Conservation (phyloP, 2,888 invertebrate species). For the Neoascia interrupta region DNA sequence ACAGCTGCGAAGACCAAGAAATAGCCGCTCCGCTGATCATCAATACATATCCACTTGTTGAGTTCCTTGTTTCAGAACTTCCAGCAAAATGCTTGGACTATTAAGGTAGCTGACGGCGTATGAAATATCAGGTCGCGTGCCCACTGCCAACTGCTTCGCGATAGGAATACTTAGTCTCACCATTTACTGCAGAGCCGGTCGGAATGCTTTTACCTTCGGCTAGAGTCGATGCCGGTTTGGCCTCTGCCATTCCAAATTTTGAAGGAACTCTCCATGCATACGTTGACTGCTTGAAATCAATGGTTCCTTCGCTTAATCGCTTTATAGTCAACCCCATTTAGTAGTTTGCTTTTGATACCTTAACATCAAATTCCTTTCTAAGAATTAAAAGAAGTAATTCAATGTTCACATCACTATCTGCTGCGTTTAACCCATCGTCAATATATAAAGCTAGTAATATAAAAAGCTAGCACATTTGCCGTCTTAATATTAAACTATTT, state of each 20-base stretch:
- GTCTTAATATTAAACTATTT: too few species aligned
- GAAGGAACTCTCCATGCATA: conserved; percentile 10
- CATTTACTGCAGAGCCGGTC: too few species aligned
- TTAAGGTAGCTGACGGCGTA: neutral
- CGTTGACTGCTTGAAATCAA: conserved; percentile 26
- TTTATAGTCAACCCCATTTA: conserved; percentile 42
- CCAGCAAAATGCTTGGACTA: conserved; percentile 48
- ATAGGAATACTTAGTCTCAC: too few species aligned
- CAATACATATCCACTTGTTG: conserved; percentile 69
- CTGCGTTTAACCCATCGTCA: conserved; percentile 27
- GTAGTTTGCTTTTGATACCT: conserved; percentile 30
- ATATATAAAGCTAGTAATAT: conserved; percentile 60
- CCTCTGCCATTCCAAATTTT: conserved; percentile 23
- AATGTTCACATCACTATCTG: conserved; percentile 32
- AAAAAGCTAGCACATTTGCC: too few species aligned
- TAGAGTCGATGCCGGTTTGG: conserved; percentile 15
- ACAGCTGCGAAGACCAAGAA: conserved; percentile 73
- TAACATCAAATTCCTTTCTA: conserved; percentile 33
- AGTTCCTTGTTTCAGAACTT: conserved; percentile 51
- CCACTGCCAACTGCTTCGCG: conserved; percentile 5
- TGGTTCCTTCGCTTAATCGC: conserved; percentile 14
- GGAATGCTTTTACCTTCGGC: too few species aligned
- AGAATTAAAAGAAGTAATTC: neutral
- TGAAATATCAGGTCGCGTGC: conserved; percentile 11
- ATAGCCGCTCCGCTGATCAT: conserved; percentile 69